A percentile compares a stretch with the other conserved stretches of the same genome.
Evolutionary conservation across 64 coral and sea anemone genomes (phyloP).

Genomic region (Dendronephthya gigantea): DNA sequence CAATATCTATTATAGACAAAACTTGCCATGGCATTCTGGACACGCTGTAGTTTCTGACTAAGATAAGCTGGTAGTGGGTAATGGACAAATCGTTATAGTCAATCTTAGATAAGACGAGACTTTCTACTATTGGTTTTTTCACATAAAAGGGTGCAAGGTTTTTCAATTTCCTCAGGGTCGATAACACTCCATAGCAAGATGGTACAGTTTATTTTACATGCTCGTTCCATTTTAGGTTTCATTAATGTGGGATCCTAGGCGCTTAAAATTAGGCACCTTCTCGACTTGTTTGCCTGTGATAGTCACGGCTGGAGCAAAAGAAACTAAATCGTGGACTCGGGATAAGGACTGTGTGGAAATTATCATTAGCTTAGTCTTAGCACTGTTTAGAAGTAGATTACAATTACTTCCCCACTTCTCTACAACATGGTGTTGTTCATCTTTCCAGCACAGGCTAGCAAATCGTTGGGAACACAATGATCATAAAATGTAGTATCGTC

Average conservation of each 20-base stretch:
- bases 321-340: too few species aligned
- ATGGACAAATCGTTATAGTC: neutral
- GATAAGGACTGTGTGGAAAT: too few species aligned
- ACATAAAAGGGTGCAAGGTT: neutral
- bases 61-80: neutral
- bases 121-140: neutral
- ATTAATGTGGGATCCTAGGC: neutral
- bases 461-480: too few species aligned
- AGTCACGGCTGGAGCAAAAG: neutral
- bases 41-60: neutral
- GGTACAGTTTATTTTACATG: neutral
- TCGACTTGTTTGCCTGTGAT: neutral
- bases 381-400: too few species aligned
- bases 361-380: too few species aligned
- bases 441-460: too few species aligned
- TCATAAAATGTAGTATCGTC: too few species aligned
- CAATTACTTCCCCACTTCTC: too few species aligned
- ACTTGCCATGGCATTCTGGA: neutral
- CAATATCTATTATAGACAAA: neutral
- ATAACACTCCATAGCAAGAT: neutral
- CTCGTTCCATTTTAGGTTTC: neutral
- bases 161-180: neutral
- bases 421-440: too few species aligned
- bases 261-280: neutral
- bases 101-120: neutral